Evolutionary conservation across 2,797 vertebrate genomes (phyloP).

Genomic region (Mus minutoides): DNA sequence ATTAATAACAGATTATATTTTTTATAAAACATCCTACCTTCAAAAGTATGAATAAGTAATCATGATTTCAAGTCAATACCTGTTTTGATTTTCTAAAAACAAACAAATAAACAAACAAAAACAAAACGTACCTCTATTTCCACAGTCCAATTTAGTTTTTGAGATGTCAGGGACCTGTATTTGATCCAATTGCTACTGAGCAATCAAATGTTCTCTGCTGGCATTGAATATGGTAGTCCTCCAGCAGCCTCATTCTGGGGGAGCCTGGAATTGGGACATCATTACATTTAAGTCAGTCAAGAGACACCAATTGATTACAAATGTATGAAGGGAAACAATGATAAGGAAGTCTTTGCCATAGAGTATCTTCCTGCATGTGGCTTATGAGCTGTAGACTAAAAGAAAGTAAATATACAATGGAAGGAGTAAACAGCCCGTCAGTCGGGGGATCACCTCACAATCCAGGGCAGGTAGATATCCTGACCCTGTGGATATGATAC

Average conservation of each 20-base stretch:
- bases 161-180: not conserved
- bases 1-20: not conserved
- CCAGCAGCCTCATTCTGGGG: not conserved
- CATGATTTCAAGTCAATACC: not conserved
- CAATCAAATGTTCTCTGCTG: not conserved
- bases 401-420: not conserved
- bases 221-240: not conserved
- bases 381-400: not conserved
- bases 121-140: not conserved
- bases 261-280: not conserved
- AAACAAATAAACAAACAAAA: not conserved
- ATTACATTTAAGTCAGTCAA: not conserved
- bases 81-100: slow-evolving; percentile 32
- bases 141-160: not conserved
- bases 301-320: not conserved
- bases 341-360: not conserved
- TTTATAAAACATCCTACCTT: not conserved
- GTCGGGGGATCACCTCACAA: not conserved
- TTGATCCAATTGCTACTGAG: not conserved
- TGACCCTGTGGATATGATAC: not conserved
- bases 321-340: not conserved
- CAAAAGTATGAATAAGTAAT: not conserved
- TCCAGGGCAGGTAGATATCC: rapidly evolving
- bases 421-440: not conserved
- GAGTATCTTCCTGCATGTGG: not conserved